These are phyloP conservation scores for Chironomus tepperi DNA, from an alignment of 1,140 invertebrate genomes.

Conservation along the genomic window DNA sequence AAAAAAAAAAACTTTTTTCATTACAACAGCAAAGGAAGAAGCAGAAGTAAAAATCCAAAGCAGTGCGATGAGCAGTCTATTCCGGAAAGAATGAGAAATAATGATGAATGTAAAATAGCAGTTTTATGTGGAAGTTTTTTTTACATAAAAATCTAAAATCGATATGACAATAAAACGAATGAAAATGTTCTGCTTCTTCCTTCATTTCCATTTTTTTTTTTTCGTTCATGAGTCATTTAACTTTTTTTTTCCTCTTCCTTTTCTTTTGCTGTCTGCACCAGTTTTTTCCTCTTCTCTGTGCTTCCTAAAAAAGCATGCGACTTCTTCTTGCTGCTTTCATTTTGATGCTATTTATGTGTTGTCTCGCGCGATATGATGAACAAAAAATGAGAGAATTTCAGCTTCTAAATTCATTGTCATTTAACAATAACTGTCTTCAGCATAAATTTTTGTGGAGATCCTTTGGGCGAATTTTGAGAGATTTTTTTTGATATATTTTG, in stretches of 20 bases:
- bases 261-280: background rate
- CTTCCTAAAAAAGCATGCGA: background rate
- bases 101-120: constrained; percentile 14
- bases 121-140: background rate
- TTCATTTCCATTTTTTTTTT: too few relatives aligned
- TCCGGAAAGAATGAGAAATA: background rate
- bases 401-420: too few relatives aligned
- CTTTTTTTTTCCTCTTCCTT: background rate
- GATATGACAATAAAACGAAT: constrained; percentile 2
- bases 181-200: background rate
- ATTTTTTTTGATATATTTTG: too few relatives aligned
- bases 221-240: background rate
- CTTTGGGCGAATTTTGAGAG: too few relatives aligned
- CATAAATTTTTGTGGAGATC: too few relatives aligned
- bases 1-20: constrained; percentile 2
- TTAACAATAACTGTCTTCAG: too few relatives aligned
- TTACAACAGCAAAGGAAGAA: background rate
- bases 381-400: too few relatives aligned
- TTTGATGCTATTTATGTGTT: too few relatives aligned
- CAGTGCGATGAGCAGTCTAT: background rate
- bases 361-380: too few relatives aligned
- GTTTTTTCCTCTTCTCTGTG: background rate
- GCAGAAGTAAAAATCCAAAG: background rate
- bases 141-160: constrained; percentile 10
- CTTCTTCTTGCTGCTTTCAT: background rate